phyloP scores from a whole-genome alignment of 2,113 vertebrate genomes.

The Hippolais icterina region DNA sequence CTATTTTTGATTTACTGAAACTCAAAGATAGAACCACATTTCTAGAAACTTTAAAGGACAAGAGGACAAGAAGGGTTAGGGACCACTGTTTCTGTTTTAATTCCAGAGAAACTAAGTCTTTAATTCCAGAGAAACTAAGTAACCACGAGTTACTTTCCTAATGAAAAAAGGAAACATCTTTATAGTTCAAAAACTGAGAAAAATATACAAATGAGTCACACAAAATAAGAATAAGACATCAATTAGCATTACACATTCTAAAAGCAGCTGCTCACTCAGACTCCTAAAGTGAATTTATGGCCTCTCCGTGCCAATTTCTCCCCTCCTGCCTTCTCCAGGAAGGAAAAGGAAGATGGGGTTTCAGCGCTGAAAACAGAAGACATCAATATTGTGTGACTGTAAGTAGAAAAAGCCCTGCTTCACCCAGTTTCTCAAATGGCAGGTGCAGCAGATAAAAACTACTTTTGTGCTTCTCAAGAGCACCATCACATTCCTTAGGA shows the following conservation, averaged over 20 bases:
- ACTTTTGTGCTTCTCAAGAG: neutral
- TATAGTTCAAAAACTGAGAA: neutral
- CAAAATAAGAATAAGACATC: neutral
- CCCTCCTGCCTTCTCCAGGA: neutral
- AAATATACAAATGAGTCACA: neutral
- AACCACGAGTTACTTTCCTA: neutral
- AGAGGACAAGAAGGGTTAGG: neutral
- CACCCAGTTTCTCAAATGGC: neutral
- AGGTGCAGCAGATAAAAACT: neutral
- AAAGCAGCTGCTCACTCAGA: neutral
- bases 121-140: neutral
- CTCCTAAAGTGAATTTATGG: neutral
- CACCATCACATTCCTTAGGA: neutral
- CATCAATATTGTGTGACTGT: neutral
- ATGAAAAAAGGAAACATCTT: neutral
- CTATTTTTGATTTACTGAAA: neutral
- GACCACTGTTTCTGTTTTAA: neutral
- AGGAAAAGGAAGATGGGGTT: neutral
- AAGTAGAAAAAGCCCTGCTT: neutral
- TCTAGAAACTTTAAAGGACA: neutral
- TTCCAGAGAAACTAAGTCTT: neutral
- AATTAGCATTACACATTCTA: neutral
- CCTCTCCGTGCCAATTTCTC: neutral
- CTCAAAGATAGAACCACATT: neutral
- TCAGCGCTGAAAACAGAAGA: neutral